Evolutionary conservation across 2,888 invertebrate species (phyloP).

Genomic region (Slavum lentiscoides): DNA sequence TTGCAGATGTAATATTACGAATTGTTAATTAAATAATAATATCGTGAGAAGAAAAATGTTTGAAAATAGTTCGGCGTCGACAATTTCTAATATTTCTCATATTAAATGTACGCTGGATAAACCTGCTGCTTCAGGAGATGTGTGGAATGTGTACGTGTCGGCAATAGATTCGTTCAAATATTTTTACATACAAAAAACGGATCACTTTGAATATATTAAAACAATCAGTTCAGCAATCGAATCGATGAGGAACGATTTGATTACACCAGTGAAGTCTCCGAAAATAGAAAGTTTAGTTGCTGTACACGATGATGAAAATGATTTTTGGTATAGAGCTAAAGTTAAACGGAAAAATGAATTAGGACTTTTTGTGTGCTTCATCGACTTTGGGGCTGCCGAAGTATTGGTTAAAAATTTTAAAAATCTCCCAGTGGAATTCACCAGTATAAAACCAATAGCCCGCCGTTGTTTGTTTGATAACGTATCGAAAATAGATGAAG

Average conservation of each 20-base stretch:
- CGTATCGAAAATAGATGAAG: neutral
- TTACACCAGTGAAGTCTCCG: neutral
- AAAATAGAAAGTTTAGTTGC: neutral
- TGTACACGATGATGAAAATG: neutral
- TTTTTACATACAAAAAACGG: conserved; percentile 7
- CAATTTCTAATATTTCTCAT: too few species aligned
- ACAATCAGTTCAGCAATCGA: neutral
- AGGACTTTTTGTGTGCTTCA: neutral
- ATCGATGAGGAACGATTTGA: neutral
- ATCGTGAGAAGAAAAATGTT: too few species aligned
- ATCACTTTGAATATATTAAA: neutral
- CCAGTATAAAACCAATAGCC: neutral
- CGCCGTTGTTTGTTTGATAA: neutral
- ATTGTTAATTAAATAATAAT: neutral
- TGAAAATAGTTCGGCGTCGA: too few species aligned
- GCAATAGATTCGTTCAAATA: conserved; percentile 5
- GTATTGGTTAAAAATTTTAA: conserved; percentile 6
- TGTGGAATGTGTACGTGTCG: conserved; percentile 8
- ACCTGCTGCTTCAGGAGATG: neutral
- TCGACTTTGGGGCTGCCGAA: neutral
- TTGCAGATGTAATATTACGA: neutral
- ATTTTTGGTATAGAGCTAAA: conserved; percentile 6
- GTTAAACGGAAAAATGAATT: neutral
- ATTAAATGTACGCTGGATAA: neutral
- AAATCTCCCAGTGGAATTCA: neutral